Conservation (phyloP, 2,888 invertebrate genomes). For the Ophioninae sp. region DNA sequence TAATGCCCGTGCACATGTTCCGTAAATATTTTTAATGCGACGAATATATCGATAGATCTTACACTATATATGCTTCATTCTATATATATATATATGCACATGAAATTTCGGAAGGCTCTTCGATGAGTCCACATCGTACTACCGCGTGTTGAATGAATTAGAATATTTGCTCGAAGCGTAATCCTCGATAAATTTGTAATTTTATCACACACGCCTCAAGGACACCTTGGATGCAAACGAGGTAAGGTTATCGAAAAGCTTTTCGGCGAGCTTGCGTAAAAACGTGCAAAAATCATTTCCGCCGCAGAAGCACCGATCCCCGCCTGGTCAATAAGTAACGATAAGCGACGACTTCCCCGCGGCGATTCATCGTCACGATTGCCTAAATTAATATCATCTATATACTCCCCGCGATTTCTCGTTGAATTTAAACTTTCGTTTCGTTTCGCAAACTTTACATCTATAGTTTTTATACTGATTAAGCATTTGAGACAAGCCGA, state of each 20-base stretch:
- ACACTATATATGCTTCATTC: neutral
- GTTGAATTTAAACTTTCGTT: constrained; percentile 24
- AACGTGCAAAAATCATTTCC: constrained; percentile 25
- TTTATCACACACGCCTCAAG: neutral
- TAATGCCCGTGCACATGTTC: neutral
- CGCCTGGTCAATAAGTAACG: neutral
- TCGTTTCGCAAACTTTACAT: constrained; percentile 43
- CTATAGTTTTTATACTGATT: constrained; percentile 52
- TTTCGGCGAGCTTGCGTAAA: neutral
- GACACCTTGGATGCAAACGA: neutral
- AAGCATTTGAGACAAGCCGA: constrained; percentile 60
- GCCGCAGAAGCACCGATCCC: neutral
- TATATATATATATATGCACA: neutral
- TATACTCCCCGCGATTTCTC: neutral
- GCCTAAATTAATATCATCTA: constrained; percentile 47
- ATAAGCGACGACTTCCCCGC: neutral
- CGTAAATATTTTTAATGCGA: neutral
- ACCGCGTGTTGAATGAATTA: neutral
- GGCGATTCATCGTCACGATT: constrained; percentile 37
- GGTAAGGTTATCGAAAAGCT: neutral
- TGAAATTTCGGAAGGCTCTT: neutral
- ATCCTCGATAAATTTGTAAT: neutral
- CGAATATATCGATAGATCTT: constrained; percentile 5
- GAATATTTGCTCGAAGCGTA: neutral
- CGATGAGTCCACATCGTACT: neutral